phyloP scores from a whole-genome alignment of 1,140 invertebrate genomes.

The Frieseomelitta varia region DNA sequence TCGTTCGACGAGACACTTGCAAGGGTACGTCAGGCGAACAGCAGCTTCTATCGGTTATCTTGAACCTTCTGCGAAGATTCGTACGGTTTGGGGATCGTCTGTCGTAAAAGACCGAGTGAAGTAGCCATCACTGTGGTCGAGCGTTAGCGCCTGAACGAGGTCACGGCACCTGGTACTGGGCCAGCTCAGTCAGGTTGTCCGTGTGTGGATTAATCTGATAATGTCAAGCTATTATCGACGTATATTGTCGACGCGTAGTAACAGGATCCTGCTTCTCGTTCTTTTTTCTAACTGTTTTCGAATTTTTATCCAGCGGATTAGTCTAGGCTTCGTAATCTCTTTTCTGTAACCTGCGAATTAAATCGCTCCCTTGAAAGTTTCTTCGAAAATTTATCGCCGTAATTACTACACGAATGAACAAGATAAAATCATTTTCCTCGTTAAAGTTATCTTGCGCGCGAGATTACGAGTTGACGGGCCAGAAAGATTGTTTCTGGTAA shows the following conservation, averaged over 20 bases:
- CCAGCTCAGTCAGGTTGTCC: conserved; percentile 17
- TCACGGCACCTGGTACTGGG: conserved; percentile 39
- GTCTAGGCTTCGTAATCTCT: neutral
- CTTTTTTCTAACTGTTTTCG: neutral
- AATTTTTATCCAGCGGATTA: no score
- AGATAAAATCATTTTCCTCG: neutral
- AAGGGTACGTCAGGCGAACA: conserved; percentile 30
- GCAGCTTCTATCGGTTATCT: conserved; percentile 42
- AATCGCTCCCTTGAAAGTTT: neutral
- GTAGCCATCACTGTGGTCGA: conserved; percentile 49
- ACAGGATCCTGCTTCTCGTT: neutral
- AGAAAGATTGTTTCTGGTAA: no score
- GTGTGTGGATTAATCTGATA: conserved; percentile 40
- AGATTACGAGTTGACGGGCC: neutral
- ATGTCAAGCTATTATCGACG: conserved; percentile 23
- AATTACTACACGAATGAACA: neutral
- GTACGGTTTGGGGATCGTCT: conserved; percentile 27
- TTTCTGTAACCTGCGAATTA: neutral
- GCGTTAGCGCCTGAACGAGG: conserved; percentile 51
- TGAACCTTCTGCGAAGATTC: conserved; percentile 51
- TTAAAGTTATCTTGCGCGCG: neutral
- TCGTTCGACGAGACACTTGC: conserved; percentile 6
- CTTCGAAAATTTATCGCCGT: neutral
- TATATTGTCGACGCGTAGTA: neutral
- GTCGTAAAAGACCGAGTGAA: conserved; percentile 31